A percentile compares a stretch with the other conserved stretches of the same genome.
Conservation (phyloP, 2,113 vertebrate species). For the Megaptera novaeangliae region DNA sequence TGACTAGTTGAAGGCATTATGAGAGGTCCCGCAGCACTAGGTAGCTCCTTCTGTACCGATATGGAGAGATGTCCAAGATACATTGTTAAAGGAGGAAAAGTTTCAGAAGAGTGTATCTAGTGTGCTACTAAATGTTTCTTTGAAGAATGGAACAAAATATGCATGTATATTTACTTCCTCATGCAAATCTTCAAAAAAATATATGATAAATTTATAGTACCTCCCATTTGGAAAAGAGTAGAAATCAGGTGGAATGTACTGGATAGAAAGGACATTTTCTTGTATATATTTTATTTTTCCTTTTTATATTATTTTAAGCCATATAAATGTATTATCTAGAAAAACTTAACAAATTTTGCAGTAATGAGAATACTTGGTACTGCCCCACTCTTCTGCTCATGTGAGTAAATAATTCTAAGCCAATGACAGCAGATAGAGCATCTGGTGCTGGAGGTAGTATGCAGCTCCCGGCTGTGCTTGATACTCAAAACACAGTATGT, state of each 20-base stretch:
- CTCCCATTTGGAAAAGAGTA: background rate
- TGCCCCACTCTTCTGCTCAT: background rate
- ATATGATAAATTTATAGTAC: background rate
- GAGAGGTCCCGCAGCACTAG: background rate
- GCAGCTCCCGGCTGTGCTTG: slow-evolving; percentile 29
- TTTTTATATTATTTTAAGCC: background rate
- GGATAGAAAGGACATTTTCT: background rate
- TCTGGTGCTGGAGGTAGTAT: slow-evolving; percentile 24
- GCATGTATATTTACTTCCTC: background rate
- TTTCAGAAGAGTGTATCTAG: background rate
- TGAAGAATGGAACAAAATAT: background rate
- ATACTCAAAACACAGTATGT: slow-evolving; percentile 37
- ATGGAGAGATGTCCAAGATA: background rate
- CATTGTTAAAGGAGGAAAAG: background rate
- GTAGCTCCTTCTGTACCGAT: accelerated
- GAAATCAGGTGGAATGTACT: background rate
- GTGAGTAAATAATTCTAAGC: slow-evolving; percentile 38
- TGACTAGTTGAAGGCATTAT: background rate
- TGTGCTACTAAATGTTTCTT: background rate
- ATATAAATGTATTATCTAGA: background rate
- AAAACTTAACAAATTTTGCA: background rate
- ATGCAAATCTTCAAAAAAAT: background rate
- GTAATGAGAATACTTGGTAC: background rate
- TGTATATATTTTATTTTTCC: background rate
- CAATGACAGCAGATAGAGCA: slow-evolving; percentile 28